Percentiles rank a stretch among this genome's conserved stretches.
Conservation (phyloP, 2,888 invertebrate species). For the Nemurella pictetii region DNA sequence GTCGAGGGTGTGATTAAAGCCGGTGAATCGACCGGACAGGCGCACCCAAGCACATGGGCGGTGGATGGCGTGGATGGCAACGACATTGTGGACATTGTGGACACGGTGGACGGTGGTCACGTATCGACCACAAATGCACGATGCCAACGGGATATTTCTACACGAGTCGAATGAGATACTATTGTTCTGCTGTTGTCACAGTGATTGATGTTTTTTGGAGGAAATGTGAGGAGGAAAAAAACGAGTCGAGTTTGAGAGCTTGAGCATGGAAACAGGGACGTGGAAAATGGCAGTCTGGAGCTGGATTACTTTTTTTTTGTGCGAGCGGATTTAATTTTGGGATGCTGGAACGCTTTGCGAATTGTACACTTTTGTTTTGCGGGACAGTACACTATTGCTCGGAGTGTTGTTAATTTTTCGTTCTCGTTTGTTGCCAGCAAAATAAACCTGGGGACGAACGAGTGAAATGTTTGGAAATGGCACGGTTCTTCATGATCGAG, state of each 20-base stretch:
- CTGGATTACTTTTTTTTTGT: background rate
- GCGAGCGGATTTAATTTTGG: background rate
- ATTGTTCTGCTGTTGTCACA: slow-evolving; percentile 26
- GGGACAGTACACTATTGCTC: background rate
- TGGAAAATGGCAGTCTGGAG: background rate
- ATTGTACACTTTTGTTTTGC: background rate
- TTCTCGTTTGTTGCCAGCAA: background rate
- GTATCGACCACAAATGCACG: background rate
- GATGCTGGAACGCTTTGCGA: background rate
- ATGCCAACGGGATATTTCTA: background rate
- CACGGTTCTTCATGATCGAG: too few species aligned
- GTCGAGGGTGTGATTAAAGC: slow-evolving; percentile 37
- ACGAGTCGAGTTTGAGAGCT: background rate
- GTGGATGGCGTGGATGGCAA: too few species aligned
- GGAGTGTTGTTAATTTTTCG: background rate
- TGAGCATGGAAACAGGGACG: slow-evolving; percentile 1
- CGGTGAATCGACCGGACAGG: slow-evolving; percentile 16
- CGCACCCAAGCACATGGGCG: background rate
- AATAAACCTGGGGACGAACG: too few species aligned
- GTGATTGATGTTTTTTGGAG: slow-evolving; percentile 21
- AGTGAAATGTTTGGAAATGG: background rate
- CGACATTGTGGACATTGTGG: too few species aligned
- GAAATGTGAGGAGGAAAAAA: background rate
- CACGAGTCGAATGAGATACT: slow-evolving; percentile 1
- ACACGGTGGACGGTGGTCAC: background rate